Percentiles rank a stretch among this genome's conserved stretches.
phyloP scores from a whole-genome alignment of 2,888 invertebrate genomes.

The Idaea straminata region DNA sequence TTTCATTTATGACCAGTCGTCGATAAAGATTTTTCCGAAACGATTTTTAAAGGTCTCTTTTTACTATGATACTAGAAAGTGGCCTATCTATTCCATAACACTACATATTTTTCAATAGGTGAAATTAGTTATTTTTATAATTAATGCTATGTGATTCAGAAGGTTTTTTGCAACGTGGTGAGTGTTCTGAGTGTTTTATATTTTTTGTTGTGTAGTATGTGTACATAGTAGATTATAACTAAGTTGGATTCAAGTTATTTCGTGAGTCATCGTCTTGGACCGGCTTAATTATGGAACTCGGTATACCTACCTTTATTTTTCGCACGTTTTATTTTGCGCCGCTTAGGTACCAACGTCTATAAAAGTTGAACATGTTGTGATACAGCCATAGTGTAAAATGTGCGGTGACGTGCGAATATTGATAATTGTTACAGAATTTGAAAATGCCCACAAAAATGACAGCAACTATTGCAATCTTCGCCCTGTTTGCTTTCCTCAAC shows the following conservation, averaged over 20 bases:
- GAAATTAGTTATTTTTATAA: background rate
- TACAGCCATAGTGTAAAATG: background rate
- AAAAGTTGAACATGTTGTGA: background rate
- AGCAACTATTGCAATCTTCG: constrained; percentile 44
- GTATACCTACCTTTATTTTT: background rate
- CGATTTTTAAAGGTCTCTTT: constrained; percentile 8
- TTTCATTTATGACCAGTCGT: constrained; percentile 61
- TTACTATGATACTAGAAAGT: background rate
- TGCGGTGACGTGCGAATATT: background rate
- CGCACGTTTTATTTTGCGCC: background rate
- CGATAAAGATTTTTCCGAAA: constrained; percentile 39
- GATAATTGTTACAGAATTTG: constrained; percentile 20
- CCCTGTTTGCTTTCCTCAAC: constrained; percentile 45
- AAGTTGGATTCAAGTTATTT: background rate
- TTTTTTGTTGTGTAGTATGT: background rate
- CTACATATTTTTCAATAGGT: background rate
- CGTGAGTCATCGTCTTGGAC: background rate
- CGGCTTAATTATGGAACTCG: background rate
- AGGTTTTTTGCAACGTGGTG: background rate
- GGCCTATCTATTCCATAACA: background rate
- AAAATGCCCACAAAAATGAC: constrained; percentile 60
- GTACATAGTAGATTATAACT: background rate
- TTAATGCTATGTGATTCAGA: background rate
- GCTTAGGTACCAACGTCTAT: background rate
- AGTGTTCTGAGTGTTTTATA: constrained; percentile 8